Percentiles rank a stretch among this genome's conserved stretches.
phyloP scores from a whole-genome alignment of 2,797 vertebrate genomes.

The Halcyon leucocephala region DNA sequence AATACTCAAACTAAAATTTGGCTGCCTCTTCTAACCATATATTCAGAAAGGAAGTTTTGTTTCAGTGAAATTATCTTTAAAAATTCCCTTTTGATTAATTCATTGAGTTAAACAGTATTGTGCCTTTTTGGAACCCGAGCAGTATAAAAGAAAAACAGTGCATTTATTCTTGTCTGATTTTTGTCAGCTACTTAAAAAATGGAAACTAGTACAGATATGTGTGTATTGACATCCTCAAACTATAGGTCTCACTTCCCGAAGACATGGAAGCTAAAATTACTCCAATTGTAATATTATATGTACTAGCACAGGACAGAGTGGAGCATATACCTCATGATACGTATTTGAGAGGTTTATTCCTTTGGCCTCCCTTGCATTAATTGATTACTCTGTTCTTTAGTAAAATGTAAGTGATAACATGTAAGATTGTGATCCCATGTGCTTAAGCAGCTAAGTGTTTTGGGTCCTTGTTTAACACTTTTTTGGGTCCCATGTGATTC shows the following conservation, averaged over 20 bases:
- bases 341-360: background rate
- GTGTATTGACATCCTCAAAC: background rate
- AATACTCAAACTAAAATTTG: constrained; percentile 1
- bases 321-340: background rate
- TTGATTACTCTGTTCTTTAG: background rate
- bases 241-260: background rate
- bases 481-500: rapidly evolving
- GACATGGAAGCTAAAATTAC: background rate
- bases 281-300: background rate
- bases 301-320: background rate
- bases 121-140: background rate
- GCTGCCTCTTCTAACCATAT: background rate
- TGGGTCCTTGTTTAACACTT: background rate
- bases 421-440: background rate
- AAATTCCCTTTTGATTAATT: constrained; percentile 30
- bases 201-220: background rate
- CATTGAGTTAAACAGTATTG: background rate
- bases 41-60: constrained; percentile 21
- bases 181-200: background rate
- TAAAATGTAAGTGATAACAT: background rate
- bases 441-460: background rate
- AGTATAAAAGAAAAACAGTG: background rate
- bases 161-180: background rate
- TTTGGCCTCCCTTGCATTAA: background rate
- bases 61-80: constrained; percentile 10